Percentiles rank a stretch among this genome's conserved stretches.
Evolutionary conservation across 2,888 invertebrate species (phyloP).

Genomic region (Bellardia pandia): DNA sequence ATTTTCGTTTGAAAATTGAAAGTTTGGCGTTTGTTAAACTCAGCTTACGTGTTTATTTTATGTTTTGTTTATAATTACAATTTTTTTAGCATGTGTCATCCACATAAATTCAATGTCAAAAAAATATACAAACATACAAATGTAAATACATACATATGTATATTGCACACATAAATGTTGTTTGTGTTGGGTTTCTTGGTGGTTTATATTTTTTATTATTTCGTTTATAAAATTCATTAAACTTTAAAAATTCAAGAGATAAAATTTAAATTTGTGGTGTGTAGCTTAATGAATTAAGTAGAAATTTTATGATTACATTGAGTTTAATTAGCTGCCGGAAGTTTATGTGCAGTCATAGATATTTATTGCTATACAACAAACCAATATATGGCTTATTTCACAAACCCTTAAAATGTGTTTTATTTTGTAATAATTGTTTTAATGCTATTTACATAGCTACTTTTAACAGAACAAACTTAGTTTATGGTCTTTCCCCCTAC

Average conservation of each 20-base stretch:
- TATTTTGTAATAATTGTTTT: too few species aligned
- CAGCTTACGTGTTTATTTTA: constrained; percentile 68
- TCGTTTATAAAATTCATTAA: constrained; percentile 24
- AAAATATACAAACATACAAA: not conserved
- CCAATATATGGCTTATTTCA: too few species aligned
- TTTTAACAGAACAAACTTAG: not conserved
- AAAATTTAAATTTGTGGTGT: not conserved
- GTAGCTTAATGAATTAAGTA: not conserved
- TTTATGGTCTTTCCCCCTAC: not conserved
- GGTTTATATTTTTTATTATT: not conserved
- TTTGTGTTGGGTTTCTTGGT: not conserved
- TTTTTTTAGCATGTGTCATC: constrained; percentile 67
- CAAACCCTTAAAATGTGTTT: too few species aligned
- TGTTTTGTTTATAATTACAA: constrained; percentile 58
- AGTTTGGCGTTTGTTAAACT: constrained; percentile 60
- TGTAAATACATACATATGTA: not conserved
- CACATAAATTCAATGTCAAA: constrained; percentile 64
- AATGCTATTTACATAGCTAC: too few species aligned
- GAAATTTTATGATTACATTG: too few species aligned
- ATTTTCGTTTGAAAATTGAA: constrained; percentile 69
- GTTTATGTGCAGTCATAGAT: not conserved
- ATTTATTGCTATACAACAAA: too few species aligned
- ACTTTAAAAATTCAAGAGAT: not conserved
- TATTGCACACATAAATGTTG: constrained; percentile 7
- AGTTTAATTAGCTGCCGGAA: not conserved